A percentile compares a stretch with the other conserved stretches of the same genome.
phyloP scores from a whole-genome alignment of 2,113 vertebrate species.

The Corythoichthys haematopterus region DNA sequence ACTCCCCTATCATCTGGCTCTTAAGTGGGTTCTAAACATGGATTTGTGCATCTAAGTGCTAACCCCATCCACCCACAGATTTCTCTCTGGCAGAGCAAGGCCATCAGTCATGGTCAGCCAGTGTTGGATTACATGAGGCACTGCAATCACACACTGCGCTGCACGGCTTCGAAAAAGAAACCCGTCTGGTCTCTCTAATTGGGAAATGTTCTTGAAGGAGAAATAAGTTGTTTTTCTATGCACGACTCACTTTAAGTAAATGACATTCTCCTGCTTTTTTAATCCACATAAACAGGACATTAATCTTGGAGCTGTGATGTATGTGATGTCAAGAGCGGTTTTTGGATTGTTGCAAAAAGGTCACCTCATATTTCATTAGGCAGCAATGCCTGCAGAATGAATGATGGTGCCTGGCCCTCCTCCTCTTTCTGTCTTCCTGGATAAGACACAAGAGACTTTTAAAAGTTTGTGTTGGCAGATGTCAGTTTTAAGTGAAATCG shows the following conservation, averaged over 20 bases:
- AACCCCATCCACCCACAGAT: conserved; percentile 34
- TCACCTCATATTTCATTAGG: conserved; percentile 4
- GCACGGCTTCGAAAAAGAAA: not conserved
- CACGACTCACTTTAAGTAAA: not conserved
- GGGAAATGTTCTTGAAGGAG: conserved; percentile 10
- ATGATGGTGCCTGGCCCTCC: not conserved
- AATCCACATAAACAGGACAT: conserved; percentile 14
- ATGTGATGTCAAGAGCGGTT: not conserved
- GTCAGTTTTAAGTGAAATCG: not conserved
- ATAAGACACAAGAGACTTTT: not conserved
- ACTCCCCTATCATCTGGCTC: conserved; percentile 20
- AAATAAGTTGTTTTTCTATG: not conserved
- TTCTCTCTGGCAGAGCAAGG: conserved; percentile 40
- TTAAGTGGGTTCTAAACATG: conserved; percentile 39
- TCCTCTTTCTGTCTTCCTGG: not conserved
- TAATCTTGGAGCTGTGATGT: conserved; percentile 9
- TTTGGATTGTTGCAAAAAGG: conserved; percentile 9
- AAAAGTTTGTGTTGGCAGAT: not conserved
- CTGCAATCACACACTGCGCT: conserved; percentile 27
- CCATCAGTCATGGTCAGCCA: conserved; percentile 48
- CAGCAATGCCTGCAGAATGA: conserved; percentile 17
- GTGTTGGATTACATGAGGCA: conserved; percentile 52
- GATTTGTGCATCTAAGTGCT: conserved; percentile 54
- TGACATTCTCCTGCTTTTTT: not conserved
- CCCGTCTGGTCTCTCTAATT: conserved; percentile 22